Evolutionary conservation across 2,888 invertebrate species (phyloP).

Genomic region (Netelia virgata): DNA sequence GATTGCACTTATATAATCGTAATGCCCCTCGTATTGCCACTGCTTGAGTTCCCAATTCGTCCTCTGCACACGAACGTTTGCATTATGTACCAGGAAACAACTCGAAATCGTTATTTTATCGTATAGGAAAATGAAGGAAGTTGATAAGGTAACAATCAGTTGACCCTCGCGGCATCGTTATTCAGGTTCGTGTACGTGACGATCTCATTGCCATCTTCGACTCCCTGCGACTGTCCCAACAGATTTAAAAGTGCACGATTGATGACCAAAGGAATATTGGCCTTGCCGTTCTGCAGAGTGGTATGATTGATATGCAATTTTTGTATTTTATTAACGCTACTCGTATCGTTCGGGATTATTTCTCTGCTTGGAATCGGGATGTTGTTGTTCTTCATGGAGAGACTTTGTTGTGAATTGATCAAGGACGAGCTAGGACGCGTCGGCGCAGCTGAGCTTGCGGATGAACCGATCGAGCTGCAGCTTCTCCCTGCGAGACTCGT

Average conservation of each 20-base stretch:
- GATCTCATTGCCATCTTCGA: constrained; percentile 77
- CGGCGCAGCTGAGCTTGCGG: constrained; percentile 74
- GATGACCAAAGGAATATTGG: constrained; percentile 82
- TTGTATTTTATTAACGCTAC: constrained; percentile 49
- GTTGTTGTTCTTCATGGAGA: constrained; percentile 71
- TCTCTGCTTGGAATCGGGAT: constrained; percentile 12
- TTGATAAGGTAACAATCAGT: constrained; percentile 44
- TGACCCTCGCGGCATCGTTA: constrained; percentile 79
- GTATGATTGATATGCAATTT: constrained; percentile 78
- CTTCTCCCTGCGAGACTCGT: constrained; percentile 77
- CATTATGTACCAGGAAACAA: neutral
- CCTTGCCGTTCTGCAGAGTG: constrained; percentile 78
- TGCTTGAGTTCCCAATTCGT: neutral
- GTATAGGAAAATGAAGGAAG: neutral
- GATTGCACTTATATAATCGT: neutral
- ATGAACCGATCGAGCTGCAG: constrained; percentile 76
- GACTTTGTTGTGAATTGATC: constrained; percentile 77
- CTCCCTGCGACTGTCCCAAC: constrained; percentile 78
- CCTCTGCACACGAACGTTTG: neutral
- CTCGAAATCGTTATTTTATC: neutral
- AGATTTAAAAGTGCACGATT: constrained; percentile 80
- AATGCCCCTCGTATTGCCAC: neutral
- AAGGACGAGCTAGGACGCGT: constrained; percentile 80
- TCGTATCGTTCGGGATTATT: constrained; percentile 9
- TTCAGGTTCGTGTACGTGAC: constrained; percentile 81